phyloP scores from a whole-genome alignment of 2,888 invertebrate genomes.

The Hypolimnas misippus region DNA sequence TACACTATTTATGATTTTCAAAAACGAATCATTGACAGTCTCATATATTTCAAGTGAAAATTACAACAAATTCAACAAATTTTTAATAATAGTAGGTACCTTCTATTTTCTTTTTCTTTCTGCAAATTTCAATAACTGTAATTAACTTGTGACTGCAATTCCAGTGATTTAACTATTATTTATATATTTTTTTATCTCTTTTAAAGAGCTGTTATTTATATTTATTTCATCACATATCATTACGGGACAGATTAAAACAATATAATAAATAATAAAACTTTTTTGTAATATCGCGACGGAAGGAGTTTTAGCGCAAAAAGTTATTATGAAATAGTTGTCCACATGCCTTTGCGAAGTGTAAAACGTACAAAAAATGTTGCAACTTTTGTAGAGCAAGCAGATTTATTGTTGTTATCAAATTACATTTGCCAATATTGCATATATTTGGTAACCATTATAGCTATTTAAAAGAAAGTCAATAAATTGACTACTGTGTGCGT shows the following conservation, averaged over 20 bases:
- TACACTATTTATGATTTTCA: too few relatives aligned
- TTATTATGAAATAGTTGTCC: not conserved
- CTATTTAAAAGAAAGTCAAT: not conserved
- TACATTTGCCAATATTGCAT: not conserved
- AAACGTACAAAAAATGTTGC: not conserved
- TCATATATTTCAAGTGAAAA: too few relatives aligned
- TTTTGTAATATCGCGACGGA: not conserved
- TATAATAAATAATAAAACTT: not conserved
- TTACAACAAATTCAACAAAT: too few relatives aligned
- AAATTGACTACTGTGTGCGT: not conserved
- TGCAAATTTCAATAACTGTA: too few relatives aligned
- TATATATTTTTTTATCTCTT: too few relatives aligned
- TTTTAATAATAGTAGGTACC: too few relatives aligned
- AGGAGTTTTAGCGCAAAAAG: not conserved
- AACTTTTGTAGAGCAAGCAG: not conserved
- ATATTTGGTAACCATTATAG: not conserved
- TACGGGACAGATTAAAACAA: not conserved
- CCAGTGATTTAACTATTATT: too few relatives aligned
- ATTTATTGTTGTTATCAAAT: conserved; percentile 8
- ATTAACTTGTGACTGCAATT: too few relatives aligned
- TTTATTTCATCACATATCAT: not conserved
- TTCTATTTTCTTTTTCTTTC: too few relatives aligned
- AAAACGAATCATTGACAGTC: too few relatives aligned
- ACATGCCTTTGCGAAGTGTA: not conserved
- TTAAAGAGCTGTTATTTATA: too few relatives aligned